Conservation (phyloP, 2,888 invertebrate genomes). For the Ophion costatus region DNA sequence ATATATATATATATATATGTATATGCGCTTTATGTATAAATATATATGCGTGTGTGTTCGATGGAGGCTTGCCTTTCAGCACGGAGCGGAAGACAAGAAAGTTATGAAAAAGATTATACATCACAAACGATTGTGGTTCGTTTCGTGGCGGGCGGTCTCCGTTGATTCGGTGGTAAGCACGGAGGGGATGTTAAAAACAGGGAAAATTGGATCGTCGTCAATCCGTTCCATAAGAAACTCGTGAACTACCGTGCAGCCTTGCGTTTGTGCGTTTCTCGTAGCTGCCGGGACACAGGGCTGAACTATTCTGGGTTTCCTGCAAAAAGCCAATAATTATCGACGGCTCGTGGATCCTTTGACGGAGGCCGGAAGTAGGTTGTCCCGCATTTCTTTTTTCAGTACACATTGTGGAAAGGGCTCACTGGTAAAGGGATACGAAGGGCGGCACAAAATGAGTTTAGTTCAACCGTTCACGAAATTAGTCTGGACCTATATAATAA, state of each 20-base stretch:
- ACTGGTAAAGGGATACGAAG: conserved; percentile 60
- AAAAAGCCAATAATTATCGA: conserved; percentile 76
- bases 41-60: too few relatives aligned
- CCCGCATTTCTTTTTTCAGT: conserved; percentile 45
- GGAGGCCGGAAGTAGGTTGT: conserved; percentile 65
- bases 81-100: conserved; percentile 24
- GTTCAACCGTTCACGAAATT: conserved; percentile 61
- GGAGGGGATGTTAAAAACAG: conserved; percentile 35
- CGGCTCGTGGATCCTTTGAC: conserved; percentile 63
- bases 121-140: conserved; percentile 53
- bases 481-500: conserved; percentile 64
- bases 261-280: conserved; percentile 23
- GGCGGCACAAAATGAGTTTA: conserved; percentile 50
- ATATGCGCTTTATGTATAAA: too few relatives aligned
- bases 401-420: conserved; percentile 37
- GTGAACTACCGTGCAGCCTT: conserved; percentile 14
- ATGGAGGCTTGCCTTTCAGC: too few relatives aligned
- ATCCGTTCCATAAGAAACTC: conserved; percentile 56
- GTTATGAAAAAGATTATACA: conserved; percentile 40
- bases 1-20: too few relatives aligned
- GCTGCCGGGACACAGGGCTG: conserved; percentile 31
- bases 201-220: conserved; percentile 54
- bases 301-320: conserved; percentile 52
- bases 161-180: conserved; percentile 27
- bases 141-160: conserved; percentile 58